A percentile compares a stretch with the other conserved stretches of the same genome.
These are phyloP conservation scores for Hiodon tergisus DNA, from an alignment of 2,113 vertebrate genomes.

Conservation along the genomic window DNA sequence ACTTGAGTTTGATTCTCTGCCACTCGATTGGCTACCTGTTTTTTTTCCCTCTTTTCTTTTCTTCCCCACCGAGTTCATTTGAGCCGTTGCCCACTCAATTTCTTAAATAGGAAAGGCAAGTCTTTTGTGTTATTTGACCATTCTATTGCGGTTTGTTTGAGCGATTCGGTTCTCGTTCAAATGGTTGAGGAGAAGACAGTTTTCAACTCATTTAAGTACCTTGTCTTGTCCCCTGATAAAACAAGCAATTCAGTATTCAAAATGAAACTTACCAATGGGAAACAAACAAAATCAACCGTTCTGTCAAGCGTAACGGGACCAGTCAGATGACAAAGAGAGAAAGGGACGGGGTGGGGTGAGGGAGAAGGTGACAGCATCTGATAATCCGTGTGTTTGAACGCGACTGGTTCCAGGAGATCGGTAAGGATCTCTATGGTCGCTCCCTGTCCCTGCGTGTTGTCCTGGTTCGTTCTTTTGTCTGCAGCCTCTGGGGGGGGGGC, in stretches of 20 bases:
- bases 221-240: not conserved
- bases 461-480: slow-evolving; percentile 8
- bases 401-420: not conserved
- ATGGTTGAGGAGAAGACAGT: not conserved
- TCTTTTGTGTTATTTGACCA: slow-evolving; percentile 40
- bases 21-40: not conserved
- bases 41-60: not conserved
- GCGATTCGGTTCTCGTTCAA: not conserved
- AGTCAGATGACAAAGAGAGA: slow-evolving; percentile 14
- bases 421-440: not conserved
- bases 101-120: slow-evolving; percentile 16
- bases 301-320: slow-evolving; percentile 16
- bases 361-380: not conserved
- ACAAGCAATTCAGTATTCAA: not conserved
- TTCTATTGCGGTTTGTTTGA: slow-evolving; percentile 53
- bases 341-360: slow-evolving; percentile 7
- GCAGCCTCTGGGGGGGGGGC: not conserved
- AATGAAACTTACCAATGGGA: not conserved
- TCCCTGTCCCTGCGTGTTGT: not conserved
- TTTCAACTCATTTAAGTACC: not conserved
- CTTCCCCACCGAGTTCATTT: not conserved
- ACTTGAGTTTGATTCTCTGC: slow-evolving; percentile 6
- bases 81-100: not conserved
- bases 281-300: not conserved
- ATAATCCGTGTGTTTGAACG: not conserved